Base-by-base conservation (phyloP, 2,888 invertebrate species). In the Bombylius major region DNA sequence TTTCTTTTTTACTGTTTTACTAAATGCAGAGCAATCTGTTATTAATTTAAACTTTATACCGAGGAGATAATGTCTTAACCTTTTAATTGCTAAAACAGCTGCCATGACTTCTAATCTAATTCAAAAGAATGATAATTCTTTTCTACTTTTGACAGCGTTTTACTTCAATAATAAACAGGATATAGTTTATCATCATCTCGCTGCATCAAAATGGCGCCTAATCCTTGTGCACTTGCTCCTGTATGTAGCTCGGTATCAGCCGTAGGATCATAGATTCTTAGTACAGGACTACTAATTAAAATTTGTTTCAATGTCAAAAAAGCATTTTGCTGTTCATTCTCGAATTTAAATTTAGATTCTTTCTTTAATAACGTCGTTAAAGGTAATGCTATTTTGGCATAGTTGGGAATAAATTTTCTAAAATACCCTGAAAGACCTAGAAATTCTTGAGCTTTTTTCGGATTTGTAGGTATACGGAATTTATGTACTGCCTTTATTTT, bases 11-110 rank as follows among this genome's bases (percentile, higher is more conserved):
- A 36, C 6, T 36, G 36, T 36, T 36, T 47, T 14, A 39, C 13
- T 36, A 49, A 59, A 59, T 2, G 59, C 59, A 9, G 44, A 39
- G 33, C 57, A 59, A 48, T 55, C 57, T 6, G 55, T 56, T 1
- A 58, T 23, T n/a, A 58, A 32, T 52, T 58, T 58, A 50, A 58
- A 58, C 11, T 33, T 13, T 5, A 50, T 32, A 46, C 57, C 58
- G 0, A 65, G 32, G 1, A 60, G 60, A 62, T 62, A 64, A 13
- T 61, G 52, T 1, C 62, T 45, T 52, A 62, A 64, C 45, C 61
- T 64, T 39, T 59, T 57, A 5, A 63, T 13, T 4, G 62, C 59
- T 36, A 4, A 36, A 13, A 47, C 33, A 11, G 46, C n/a, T 12
- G 47, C 47, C 5, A 47, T 8, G 3, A 23, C 47, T 47, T 53